These are phyloP conservation scores for Erebia ligea DNA, from an alignment of 2,888 invertebrate genomes.

Conservation along the genomic window DNA sequence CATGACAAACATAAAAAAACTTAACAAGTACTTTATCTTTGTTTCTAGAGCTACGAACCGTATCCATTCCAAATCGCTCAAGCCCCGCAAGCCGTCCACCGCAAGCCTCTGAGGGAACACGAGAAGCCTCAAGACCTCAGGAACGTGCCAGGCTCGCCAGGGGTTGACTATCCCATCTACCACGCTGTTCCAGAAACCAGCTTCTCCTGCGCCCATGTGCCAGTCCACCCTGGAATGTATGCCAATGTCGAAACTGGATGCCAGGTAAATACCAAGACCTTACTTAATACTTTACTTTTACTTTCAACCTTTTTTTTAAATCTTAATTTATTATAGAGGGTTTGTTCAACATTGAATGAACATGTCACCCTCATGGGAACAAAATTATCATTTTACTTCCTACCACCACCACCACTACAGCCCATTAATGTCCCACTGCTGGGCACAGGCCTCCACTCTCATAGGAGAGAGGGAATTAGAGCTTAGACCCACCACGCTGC, in stretches of 20 bases:
- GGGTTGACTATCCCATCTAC: constrained; percentile 92
- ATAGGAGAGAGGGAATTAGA: too few relatives aligned
- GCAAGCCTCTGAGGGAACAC: constrained; percentile 79
- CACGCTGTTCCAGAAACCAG: constrained; percentile 90
- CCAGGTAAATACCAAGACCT: constrained; percentile 75
- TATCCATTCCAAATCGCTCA: constrained; percentile 65
- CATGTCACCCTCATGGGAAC: too few relatives aligned
- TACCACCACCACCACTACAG: too few relatives aligned
- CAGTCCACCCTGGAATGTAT: constrained; percentile 93
- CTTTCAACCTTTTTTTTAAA: too few relatives aligned
- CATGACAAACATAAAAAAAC: too few relatives aligned
- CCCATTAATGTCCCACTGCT: too few relatives aligned
- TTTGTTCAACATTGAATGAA: too few relatives aligned
- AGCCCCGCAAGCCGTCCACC: constrained; percentile 58
- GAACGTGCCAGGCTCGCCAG: constrained; percentile 91
- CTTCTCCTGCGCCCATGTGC: constrained; percentile 91
- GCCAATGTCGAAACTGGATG: constrained; percentile 95
- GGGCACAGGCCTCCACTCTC: too few relatives aligned
- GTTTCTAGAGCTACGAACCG: constrained; percentile 65
- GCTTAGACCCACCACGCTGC: too few relatives aligned
- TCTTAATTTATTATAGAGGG: too few relatives aligned
- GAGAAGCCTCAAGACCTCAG: constrained; percentile 89
- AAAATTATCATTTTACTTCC: too few relatives aligned
- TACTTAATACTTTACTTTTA: too few relatives aligned
- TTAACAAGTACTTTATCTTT: background rate